Percentiles rank a stretch among this genome's conserved stretches.
Evolutionary conservation across 2,888 invertebrate genomes (phyloP).

Genomic region (Drosophila mayaguana): DNA sequence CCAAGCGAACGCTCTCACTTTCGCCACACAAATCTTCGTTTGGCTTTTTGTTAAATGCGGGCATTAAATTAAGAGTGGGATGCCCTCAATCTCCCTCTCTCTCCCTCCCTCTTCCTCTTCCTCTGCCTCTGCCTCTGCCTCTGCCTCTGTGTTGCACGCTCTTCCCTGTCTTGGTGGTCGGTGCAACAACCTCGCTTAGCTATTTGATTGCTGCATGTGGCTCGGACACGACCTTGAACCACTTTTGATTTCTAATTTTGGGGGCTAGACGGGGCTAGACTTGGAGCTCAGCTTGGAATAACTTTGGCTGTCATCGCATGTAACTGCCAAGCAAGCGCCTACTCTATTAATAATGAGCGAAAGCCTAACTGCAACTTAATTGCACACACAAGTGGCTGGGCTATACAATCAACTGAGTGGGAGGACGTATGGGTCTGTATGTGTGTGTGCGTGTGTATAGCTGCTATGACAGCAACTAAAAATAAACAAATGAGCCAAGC

Average conservation of each 20-base stretch:
- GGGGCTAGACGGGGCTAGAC: constrained; percentile 19
- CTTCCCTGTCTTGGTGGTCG: constrained; percentile 41
- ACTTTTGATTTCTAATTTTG: constrained; percentile 72
- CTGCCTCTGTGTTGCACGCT: background rate
- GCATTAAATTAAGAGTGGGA: constrained; percentile 7
- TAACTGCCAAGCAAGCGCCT: constrained; percentile 5
- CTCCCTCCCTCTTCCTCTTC: background rate
- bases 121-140: background rate
- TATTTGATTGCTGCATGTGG: constrained; percentile 43
- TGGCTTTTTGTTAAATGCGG: constrained; percentile 30
- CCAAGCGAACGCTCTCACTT: constrained; percentile 45
- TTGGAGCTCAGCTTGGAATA: constrained; percentile 16
- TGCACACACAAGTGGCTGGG: constrained; percentile 46
- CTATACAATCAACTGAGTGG: constrained; percentile 7
- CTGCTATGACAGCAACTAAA: constrained; percentile 71
- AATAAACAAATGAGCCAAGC: constrained; percentile 77
- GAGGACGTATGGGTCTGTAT: constrained; percentile 9
- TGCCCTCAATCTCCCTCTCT: background rate
- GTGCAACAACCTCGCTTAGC: constrained; percentile 75
- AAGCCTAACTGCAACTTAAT: constrained; percentile 67
- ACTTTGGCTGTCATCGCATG: constrained; percentile 27
- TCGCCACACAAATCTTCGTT: constrained; percentile 45
- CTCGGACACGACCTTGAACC: constrained; percentile 70
- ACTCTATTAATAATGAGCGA: constrained; percentile 56
- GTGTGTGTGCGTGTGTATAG: constrained; percentile 21